Conservation (phyloP, 2,888 invertebrate species). For the Megamerina dolium region DNA sequence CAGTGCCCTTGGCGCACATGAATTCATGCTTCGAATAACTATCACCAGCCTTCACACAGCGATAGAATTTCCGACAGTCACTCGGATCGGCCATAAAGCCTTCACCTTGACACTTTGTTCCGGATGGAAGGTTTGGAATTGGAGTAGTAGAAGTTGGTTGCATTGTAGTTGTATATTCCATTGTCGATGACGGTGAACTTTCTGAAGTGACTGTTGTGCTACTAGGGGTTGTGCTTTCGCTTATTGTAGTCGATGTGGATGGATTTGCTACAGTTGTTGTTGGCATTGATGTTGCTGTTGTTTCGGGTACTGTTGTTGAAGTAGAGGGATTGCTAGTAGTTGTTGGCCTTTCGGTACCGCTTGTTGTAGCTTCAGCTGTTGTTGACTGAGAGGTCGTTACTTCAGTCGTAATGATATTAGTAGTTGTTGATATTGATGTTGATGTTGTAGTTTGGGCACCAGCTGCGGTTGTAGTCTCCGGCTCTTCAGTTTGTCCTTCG, state of each 20-base stretch:
- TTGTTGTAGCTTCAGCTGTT: conserved; percentile 10
- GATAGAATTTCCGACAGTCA: conserved; percentile 56
- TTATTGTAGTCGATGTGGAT: conserved; percentile 12
- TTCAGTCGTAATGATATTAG: conserved; percentile 6
- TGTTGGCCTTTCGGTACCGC: conserved; percentile 15
- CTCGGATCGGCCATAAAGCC: conserved; percentile 60
- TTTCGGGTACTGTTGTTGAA: conserved; percentile 10
- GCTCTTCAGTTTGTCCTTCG: conserved; percentile 27
- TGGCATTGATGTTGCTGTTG: conserved; percentile 7
- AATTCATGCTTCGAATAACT: conserved; percentile 51
- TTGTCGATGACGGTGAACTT: conserved; percentile 11
- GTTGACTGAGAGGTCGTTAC: conserved; percentile 7
- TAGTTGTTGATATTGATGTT: conserved; percentile 15
- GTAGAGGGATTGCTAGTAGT: conserved; percentile 11
- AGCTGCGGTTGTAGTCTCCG: conserved; percentile 16
- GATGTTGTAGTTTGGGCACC: conserved; percentile 20
- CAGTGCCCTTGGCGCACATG: conserved; percentile 60
- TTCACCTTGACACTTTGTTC: conserved; percentile 52
- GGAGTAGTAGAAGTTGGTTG: conserved; percentile 27
- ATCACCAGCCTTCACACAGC: conserved; percentile 54
- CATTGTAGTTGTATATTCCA: conserved; percentile 25
- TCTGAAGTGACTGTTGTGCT: conserved; percentile 2
- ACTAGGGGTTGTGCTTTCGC: neutral
- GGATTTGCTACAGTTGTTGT: conserved; percentile 12
- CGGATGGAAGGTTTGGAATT: conserved; percentile 37